Percentiles rank a stretch among this genome's conserved stretches.
phyloP scores from a whole-genome alignment of 2,113 vertebrate genomes.

The Sander lucioperca region DNA sequence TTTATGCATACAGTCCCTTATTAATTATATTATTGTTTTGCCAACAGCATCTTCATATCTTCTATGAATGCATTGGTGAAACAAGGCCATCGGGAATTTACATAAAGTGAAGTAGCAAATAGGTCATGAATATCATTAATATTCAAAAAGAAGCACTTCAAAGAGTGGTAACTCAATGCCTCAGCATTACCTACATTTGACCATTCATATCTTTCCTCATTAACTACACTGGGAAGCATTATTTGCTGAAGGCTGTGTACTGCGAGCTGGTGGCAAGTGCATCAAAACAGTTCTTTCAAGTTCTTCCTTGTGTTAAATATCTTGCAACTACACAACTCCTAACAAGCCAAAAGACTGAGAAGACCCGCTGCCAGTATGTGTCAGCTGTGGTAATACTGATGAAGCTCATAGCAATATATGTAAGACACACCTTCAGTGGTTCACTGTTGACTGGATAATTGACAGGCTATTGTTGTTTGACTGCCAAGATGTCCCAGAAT shows the following conservation, averaged over 20 bases:
- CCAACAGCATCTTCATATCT: conserved; percentile 48
- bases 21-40: conserved; percentile 72
- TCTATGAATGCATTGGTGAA: conserved; percentile 61
- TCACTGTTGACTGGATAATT: conserved; percentile 70
- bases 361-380: conserved; percentile 39
- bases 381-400: conserved; percentile 56
- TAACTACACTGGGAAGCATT: conserved; percentile 67
- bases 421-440: conserved; percentile 45
- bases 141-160: conserved; percentile 79
- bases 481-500: conserved; percentile 57
- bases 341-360: conserved; percentile 59
- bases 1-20: conserved; percentile 37
- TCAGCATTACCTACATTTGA: conserved; percentile 76
- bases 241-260: conserved; percentile 67
- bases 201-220: conserved; percentile 76
- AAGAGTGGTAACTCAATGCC: conserved; percentile 71
- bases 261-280: conserved; percentile 56
- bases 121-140: conserved; percentile 81
- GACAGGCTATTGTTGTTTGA: conserved; percentile 65
- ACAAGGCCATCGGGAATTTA: conserved; percentile 75
- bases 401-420: conserved; percentile 64
- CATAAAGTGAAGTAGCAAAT: conserved; percentile 81
- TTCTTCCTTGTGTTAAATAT: conserved; percentile 48
- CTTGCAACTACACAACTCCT: conserved; percentile 44
- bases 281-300: conserved; percentile 73